Percentiles rank a stretch among this genome's conserved stretches.
Evolutionary conservation across 2,888 invertebrate species (phyloP).

Genomic region (Spisula solida): DNA sequence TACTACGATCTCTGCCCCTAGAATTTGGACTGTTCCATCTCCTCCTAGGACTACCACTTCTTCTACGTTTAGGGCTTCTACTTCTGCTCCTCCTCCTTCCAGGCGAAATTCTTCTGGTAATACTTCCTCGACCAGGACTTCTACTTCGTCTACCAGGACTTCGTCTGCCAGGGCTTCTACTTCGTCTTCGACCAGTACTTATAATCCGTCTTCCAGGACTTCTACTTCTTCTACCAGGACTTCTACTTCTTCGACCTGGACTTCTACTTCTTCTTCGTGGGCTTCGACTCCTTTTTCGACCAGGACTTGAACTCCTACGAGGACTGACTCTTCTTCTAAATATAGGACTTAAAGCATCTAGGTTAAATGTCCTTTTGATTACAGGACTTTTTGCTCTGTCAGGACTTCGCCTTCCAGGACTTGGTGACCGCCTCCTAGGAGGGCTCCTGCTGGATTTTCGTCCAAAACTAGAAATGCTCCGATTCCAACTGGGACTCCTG

Average conservation of each 20-base stretch:
- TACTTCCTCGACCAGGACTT: slow-evolving; percentile 38
- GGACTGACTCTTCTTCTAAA: slow-evolving; percentile 46
- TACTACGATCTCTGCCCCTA: slow-evolving; percentile 48
- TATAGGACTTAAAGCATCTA: slow-evolving; percentile 49
- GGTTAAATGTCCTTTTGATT: slow-evolving; percentile 49
- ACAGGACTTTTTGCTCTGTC: slow-evolving; percentile 44
- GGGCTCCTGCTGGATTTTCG: slow-evolving; percentile 53
- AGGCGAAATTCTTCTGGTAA: slow-evolving; percentile 23
- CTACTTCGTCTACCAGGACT: slow-evolving; percentile 38
- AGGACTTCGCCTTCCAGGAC: slow-evolving; percentile 39
- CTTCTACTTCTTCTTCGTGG: slow-evolving; percentile 28
- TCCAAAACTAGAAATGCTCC: slow-evolving; percentile 44
- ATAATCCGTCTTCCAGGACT: slow-evolving; percentile 25
- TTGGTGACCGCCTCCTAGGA: slow-evolving; percentile 33
- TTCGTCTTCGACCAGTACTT: slow-evolving; percentile 40
- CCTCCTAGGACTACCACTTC: slow-evolving; percentile 37
- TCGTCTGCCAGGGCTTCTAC: slow-evolving; percentile 22
- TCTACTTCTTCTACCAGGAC: slow-evolving; percentile 29
- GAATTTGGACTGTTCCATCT: slow-evolving; percentile 33
- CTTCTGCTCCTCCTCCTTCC: slow-evolving; percentile 42
- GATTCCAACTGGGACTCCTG: slow-evolving; percentile 53
- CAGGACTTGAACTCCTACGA: slow-evolving; percentile 54
- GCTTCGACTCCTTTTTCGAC: slow-evolving; percentile 27
- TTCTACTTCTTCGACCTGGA: slow-evolving; percentile 31
- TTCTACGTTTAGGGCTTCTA: slow-evolving; percentile 50